Percentiles rank a stretch among this genome's conserved stretches.
Conservation (phyloP, 2,113 vertebrate genomes). For the Pomatorhinus ruficollis region DNA sequence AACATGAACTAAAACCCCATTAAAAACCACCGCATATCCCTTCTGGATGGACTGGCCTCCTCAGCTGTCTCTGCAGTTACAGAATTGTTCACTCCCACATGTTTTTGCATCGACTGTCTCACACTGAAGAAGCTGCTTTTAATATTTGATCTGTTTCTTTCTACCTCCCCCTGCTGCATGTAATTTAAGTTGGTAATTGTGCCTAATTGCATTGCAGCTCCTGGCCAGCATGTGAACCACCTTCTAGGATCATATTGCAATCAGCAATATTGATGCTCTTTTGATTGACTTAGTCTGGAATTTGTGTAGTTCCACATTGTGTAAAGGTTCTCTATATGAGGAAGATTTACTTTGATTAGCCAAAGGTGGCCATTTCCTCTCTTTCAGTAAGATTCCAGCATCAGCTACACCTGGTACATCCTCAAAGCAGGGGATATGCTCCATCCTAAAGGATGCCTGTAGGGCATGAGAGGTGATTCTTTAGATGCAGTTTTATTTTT, state of each 20-base stretch:
- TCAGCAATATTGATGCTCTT: neutral
- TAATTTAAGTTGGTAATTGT: neutral
- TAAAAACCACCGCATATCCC: neutral
- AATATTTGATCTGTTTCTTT: neutral
- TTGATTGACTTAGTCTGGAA: neutral
- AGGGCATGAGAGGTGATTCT: neutral
- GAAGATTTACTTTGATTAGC: neutral
- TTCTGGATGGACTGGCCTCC: neutral
- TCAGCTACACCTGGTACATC: neutral
- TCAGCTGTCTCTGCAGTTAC: neutral
- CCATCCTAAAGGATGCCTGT: neutral
- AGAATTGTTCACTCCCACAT: neutral
- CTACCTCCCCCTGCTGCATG: neutral
- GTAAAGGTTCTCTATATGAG: neutral
- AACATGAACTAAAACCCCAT: neutral
- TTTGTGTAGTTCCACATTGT: neutral
- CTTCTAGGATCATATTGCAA: neutral
- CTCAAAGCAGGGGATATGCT: neutral
- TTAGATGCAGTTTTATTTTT: neutral
- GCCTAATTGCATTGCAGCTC: neutral
- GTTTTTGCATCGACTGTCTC: neutral
- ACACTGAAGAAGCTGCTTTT: neutral
- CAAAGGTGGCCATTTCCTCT: neutral
- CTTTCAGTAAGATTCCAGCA: neutral
- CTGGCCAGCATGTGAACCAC: neutral